phyloP scores from a whole-genome alignment of 1,140 invertebrate species.

The Drosophila lacertosa region DNA sequence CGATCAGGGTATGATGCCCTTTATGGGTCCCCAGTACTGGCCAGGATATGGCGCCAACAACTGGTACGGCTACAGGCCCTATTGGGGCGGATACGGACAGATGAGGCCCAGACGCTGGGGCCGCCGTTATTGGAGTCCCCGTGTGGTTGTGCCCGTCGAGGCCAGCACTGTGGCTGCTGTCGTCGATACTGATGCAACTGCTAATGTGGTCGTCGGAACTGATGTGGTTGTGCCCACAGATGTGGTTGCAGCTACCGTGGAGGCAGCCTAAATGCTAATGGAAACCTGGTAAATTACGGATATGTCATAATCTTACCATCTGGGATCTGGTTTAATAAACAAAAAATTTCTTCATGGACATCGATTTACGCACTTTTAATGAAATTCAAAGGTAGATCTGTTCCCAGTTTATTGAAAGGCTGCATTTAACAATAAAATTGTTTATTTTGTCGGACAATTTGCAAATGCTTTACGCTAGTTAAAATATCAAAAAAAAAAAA shows the following conservation, averaged over 20 bases:
- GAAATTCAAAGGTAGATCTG: not conserved
- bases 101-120: not conserved
- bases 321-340: slow-evolving; percentile 37
- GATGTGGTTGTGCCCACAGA: too few relatives aligned
- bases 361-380: not conserved
- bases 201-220: not conserved
- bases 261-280: not conserved
- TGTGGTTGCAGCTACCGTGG: not conserved
- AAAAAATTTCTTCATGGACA: not conserved
- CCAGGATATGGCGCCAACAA: slow-evolving; percentile 3
- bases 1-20: slow-evolving; percentile 3
- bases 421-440: slow-evolving; percentile 22
- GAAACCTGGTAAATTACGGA: not conserved
- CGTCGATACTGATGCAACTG: not conserved
- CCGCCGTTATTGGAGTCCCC: slow-evolving; percentile 8
- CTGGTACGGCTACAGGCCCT: slow-evolving; percentile 11
- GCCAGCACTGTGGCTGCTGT: not conserved
- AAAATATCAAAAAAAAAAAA: slow-evolving; percentile 17
- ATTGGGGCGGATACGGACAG: slow-evolving; percentile 23
- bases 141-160: not conserved
- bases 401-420: not conserved
- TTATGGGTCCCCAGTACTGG: slow-evolving; percentile 16
- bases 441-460: slow-evolving; percentile 40
- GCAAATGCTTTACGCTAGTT: slow-evolving; percentile 8
- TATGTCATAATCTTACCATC: slow-evolving; percentile 1